Evolutionary conservation across 2,888 invertebrate genomes (phyloP).

Genomic region (Hoplodrina blanda): DNA sequence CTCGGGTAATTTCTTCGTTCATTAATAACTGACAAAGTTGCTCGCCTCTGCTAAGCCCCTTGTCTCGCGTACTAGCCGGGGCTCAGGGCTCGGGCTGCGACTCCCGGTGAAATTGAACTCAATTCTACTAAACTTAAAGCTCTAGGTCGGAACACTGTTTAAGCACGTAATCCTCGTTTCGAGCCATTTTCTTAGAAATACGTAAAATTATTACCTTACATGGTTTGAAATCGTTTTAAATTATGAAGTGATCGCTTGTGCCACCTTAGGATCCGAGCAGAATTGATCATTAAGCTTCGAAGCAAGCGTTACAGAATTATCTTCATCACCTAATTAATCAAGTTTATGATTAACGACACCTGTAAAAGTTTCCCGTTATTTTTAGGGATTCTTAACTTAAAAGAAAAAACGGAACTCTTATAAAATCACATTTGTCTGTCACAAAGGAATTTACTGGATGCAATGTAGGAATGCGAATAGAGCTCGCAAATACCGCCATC

Average conservation of each 20-base stretch:
- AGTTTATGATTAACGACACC: constrained; percentile 11
- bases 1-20: constrained; percentile 77
- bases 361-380: background rate
- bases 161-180: constrained; percentile 62
- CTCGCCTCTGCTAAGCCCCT: constrained; percentile 72
- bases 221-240: constrained; percentile 63
- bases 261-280: constrained; percentile 52
- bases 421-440: no score
- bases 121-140: constrained; percentile 67
- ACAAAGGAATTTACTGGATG: no score
- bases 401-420: no score
- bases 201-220: constrained; percentile 70
- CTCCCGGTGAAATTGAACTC: constrained; percentile 68
- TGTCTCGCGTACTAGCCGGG: constrained; percentile 63
- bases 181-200: constrained; percentile 66
- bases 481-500: no score
- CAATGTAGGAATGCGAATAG: no score
- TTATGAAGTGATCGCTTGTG: constrained; percentile 61
- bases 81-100: constrained; percentile 27
- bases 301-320: constrained; percentile 6
- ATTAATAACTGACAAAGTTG: constrained; percentile 83
- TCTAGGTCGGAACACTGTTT: constrained; percentile 45
- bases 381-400: background rate
- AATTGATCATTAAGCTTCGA: constrained; percentile 43
- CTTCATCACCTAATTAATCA: constrained; percentile 5